phyloP scores from a whole-genome alignment of 2,113 vertebrate species.

The Sebastes fasciatus region DNA sequence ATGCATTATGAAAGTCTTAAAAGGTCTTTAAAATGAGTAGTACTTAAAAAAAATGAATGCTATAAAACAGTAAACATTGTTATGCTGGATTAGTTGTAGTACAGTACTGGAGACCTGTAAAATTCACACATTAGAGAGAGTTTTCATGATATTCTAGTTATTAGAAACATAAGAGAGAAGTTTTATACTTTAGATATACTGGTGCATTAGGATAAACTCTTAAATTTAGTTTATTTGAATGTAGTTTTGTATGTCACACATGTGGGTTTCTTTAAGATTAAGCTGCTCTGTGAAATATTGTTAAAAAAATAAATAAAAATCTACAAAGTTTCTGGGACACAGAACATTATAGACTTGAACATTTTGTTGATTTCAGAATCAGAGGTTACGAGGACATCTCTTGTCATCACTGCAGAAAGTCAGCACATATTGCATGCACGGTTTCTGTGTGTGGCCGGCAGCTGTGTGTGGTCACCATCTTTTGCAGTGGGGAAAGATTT shows the following conservation, averaged over 20 bases:
- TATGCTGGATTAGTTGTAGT: neutral
- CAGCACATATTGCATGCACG: neutral
- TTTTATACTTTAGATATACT: neutral
- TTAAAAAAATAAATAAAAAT: neutral
- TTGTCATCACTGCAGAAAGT: constrained; percentile 26
- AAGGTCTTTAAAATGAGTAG: neutral
- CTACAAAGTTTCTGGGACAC: neutral
- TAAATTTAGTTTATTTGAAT: neutral
- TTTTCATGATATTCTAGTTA: neutral
- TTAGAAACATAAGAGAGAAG: neutral
- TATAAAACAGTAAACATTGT: neutral
- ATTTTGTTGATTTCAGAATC: constrained; percentile 19
- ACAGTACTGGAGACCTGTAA: neutral
- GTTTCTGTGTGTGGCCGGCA: constrained; percentile 41
- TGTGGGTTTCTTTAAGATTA: neutral
- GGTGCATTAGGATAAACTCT: neutral
- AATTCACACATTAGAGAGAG: neutral
- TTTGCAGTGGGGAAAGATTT: neutral
- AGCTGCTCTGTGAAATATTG: neutral
- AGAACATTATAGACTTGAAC: neutral
- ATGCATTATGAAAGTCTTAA: neutral
- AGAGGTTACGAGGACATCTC: constrained; percentile 18
- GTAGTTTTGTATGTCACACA: neutral
- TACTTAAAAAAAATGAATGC: neutral
- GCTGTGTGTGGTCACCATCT: constrained; percentile 52